Evolutionary conservation across 2,113 vertebrate genomes (phyloP).

Genomic region (Tricholaema leucomelas): DNA sequence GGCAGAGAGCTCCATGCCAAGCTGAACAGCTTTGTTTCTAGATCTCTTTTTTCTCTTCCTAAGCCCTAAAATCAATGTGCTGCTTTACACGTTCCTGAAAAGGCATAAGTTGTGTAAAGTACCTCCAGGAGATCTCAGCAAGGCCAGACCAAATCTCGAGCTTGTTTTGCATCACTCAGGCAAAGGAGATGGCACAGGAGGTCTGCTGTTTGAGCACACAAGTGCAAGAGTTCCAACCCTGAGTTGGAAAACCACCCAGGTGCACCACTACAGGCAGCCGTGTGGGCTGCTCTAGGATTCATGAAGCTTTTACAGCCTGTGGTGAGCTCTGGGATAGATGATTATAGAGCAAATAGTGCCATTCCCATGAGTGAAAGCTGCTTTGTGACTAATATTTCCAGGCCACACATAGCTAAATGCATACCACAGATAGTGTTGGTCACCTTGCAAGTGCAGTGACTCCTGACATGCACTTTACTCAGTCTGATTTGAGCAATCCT

Average conservation of each 20-base stretch:
- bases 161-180: background rate
- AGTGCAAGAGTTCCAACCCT: background rate
- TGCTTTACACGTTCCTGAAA: background rate
- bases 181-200: background rate
- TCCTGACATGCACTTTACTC: background rate
- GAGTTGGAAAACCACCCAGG: background rate
- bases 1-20: background rate
- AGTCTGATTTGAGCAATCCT: background rate
- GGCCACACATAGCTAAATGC: background rate
- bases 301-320: background rate
- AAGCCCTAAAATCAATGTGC: background rate
- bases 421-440: background rate
- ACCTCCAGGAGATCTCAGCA: background rate
- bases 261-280: background rate
- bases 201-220: background rate
- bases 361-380: background rate
- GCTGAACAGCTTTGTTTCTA: background rate
- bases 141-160: background rate
- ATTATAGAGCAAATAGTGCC: background rate
- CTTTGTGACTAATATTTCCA: background rate
- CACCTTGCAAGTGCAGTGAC: background rate
- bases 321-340: background rate
- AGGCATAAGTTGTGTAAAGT: background rate
- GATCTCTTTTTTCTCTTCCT: background rate
- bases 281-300: background rate